These are phyloP conservation scores for Mactromeris polynyma DNA, from an alignment of 2,888 invertebrate genomes.

Conservation along the genomic window DNA sequence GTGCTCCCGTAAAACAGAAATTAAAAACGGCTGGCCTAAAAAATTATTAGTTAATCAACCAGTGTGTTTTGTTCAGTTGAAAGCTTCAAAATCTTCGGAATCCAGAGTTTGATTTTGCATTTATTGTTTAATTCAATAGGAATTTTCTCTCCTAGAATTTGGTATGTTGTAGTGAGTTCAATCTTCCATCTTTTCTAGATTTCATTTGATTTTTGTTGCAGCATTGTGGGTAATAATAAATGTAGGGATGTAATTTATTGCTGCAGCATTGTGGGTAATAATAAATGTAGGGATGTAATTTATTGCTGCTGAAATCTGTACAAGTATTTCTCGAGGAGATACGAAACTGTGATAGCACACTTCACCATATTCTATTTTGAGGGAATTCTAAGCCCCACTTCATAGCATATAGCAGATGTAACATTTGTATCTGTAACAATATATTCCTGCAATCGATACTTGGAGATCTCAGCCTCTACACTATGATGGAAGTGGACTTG, in stretches of 20 bases:
- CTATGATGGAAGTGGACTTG: neutral
- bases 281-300: neutral
- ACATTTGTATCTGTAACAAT: neutral
- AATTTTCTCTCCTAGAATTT: neutral
- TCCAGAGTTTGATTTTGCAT: neutral
- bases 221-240: conserved; percentile 12
- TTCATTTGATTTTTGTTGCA: neutral
- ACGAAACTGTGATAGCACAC: neutral
- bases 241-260: neutral
- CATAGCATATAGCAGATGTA: neutral
- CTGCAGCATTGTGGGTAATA: neutral
- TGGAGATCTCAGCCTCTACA: neutral
- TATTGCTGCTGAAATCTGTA: conserved; percentile 1
- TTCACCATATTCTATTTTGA: neutral
- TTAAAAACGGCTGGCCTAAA: too few relatives aligned
- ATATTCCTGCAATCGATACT: conserved; percentile 13
- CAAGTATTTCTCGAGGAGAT: neutral
- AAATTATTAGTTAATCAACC: too few relatives aligned
- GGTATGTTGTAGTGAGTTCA: neutral
- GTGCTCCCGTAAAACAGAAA: too few relatives aligned
- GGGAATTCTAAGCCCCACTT: neutral
- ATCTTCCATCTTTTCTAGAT: neutral
- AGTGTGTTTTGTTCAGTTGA: too few relatives aligned
- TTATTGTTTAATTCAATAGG: neutral
- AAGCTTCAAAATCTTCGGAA: neutral